Evolutionary conservation across 1,140 invertebrate species (phyloP).

Genomic region (Acromyrmex echinatior): DNA sequence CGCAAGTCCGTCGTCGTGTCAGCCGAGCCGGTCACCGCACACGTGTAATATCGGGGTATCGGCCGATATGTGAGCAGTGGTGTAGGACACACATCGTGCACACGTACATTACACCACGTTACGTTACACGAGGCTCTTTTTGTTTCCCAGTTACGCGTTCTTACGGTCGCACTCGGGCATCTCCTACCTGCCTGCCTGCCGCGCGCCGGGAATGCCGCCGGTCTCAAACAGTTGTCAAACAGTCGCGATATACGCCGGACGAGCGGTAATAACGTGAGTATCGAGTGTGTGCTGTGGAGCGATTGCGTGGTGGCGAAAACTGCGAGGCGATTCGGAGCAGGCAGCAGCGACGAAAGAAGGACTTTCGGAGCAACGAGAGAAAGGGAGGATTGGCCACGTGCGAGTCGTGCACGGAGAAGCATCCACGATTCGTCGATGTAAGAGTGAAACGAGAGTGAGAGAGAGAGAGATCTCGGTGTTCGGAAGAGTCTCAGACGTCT

Average conservation of each 20-base stretch:
- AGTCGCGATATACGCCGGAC: conserved; percentile 18
- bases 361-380: conserved; percentile 24
- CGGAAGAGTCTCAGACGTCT: neutral
- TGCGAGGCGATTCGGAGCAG: neutral
- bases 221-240: conserved; percentile 16
- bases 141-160: neutral
- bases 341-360: neutral
- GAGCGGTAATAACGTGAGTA: conserved; percentile 11
- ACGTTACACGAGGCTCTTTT: neutral
- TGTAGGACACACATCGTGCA: conserved; percentile 14
- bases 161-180: neutral
- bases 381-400: conserved; percentile 31
- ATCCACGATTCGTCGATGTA: no score
- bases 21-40: conserved; percentile 12
- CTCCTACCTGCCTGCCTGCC: neutral
- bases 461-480: neutral
- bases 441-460: conserved; percentile 1
- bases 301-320: conserved; percentile 5
- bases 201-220: conserved; percentile 6
- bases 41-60: conserved; percentile 31
- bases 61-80: conserved; percentile 7
- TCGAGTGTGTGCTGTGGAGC: conserved; percentile 34
- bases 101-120: neutral
- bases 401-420: neutral
- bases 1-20: neutral